Evolutionary conservation across 2,797 vertebrate species (phyloP).

Genomic region (Crotalus adamanteus): DNA sequence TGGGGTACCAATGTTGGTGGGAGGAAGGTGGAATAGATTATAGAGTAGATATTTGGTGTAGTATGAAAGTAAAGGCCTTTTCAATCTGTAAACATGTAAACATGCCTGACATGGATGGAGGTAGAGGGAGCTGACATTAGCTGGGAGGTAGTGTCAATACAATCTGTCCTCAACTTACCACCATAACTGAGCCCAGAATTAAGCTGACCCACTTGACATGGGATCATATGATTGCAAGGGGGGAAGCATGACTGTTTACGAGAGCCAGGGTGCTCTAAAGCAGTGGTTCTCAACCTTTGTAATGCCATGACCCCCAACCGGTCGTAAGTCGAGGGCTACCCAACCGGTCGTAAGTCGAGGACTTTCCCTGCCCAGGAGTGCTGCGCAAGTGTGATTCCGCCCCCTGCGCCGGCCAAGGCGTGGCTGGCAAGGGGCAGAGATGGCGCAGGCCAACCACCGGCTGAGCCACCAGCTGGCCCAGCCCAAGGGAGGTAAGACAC

Average conservation of each 20-base stretch:
- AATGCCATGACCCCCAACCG: no score
- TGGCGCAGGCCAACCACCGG: no score
- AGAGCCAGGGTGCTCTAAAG: not conserved
- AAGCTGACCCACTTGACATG: not conserved
- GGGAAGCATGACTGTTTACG: not conserved
- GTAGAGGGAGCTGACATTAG: not conserved
- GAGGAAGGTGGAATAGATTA: not conserved
- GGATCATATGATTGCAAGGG: not conserved
- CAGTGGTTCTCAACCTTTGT: no score
- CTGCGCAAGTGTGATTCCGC: no score
- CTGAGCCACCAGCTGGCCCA: no score
- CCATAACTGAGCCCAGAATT: not conserved
- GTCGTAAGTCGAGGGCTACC: no score
- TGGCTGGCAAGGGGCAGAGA: no score
- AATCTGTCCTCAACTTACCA: not conserved
- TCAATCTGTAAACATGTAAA: not conserved
- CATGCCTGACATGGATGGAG: not conserved
- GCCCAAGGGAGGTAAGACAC: no score
- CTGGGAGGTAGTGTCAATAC: not conserved
- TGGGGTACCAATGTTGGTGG: not conserved
- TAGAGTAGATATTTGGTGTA: not conserved
- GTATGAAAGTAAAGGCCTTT: not conserved
- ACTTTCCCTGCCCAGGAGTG: no score
- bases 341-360: no score
- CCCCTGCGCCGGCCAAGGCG: no score